A percentile compares a stretch with the other conserved stretches of the same genome.
Evolutionary conservation across 2,888 invertebrate genomes (phyloP).

Genomic region (Steinernema carpocapsae): DNA sequence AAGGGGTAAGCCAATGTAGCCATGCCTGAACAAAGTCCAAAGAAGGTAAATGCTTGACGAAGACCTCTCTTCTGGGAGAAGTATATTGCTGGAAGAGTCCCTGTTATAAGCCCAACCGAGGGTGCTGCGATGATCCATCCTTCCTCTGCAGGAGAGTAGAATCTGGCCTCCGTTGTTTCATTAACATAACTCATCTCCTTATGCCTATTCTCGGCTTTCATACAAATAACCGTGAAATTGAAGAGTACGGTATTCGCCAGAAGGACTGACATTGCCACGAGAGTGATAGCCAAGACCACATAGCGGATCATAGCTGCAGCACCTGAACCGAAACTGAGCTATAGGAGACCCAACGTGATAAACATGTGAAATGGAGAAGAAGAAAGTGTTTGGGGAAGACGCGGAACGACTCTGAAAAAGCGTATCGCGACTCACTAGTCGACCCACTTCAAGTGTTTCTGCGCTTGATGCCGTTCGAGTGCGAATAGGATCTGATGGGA

Average conservation of each 20-base stretch:
- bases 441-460: too few species aligned
- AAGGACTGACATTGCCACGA: not conserved
- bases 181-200: not conserved
- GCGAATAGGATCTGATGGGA: too few species aligned
- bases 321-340: not conserved
- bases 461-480: too few species aligned
- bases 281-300: not conserved
- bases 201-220: slow-evolving; percentile 17
- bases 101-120: slow-evolving; percentile 32
- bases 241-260: slow-evolving; percentile 26
- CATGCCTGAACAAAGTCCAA: slow-evolving; percentile 1
- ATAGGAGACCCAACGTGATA: too few species aligned
- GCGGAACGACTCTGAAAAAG: too few species aligned
- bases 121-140: slow-evolving; percentile 37
- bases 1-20: slow-evolving; percentile 1
- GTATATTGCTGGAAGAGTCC: slow-evolving; percentile 30
- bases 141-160: slow-evolving; percentile 9
- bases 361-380: too few species aligned
- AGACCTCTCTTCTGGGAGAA: slow-evolving; percentile 24
- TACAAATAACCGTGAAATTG: slow-evolving; percentile 41
- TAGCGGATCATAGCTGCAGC: slow-evolving; percentile 11
- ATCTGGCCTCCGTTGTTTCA: not conserved
- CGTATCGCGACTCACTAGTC: too few species aligned
- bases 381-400: too few species aligned
- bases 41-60: not conserved